Base-by-base conservation (phyloP, 2,888 invertebrate genomes). In the Chymomyza procnemis region DNA sequence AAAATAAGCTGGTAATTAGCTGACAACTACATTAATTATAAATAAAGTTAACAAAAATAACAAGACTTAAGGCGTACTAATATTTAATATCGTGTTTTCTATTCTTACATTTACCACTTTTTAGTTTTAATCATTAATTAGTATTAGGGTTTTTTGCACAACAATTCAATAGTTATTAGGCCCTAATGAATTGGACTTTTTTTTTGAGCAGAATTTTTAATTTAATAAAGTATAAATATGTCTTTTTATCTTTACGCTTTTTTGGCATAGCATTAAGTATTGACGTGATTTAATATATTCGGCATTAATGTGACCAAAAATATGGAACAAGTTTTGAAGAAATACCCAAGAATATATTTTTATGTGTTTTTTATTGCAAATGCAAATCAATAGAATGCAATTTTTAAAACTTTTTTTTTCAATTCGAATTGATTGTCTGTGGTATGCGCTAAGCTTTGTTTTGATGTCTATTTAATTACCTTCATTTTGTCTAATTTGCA, bases 151-250 rank as follows among this genome's bases (percentile, higher is more conserved):
- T 9, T 4, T 48, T 3, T 9, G 18, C 6, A 22, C 14, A 22
- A 1, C 21, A 73, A 61, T 16, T 46, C 16, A 64, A 66, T 60
- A n/a, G 34, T 46, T n/a, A n/a, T n/a, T 52, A 21, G 18, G n/a
- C 19, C 21, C 19, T 58, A 69, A 63, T 69, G 6, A 26, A 67
- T 54, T 58, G 46, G 61, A 67, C 67, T 60, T 67, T 67, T 69
- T 61, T 59, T 68, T 54, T 26, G 57, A 66, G 64, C 26, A 48
- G 64, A 64, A 66, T 70, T 67, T 75, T 21, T 16, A 58, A 66
- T 75, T 75, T 68, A 73, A 70, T 72, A 61, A 41, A 62, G 14
- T 30, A 59, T 61, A 61, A 47, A 61, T 56, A 71, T 64, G 54
- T 30, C 61, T 69, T 55, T 50, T 50, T 50, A 50, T 50, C 12